Percentiles rank a stretch among this genome's conserved stretches.
Evolutionary conservation across 92 coral and sea anemone genomes (phyloP).

Genomic region (Palythoa caribaeorum): DNA sequence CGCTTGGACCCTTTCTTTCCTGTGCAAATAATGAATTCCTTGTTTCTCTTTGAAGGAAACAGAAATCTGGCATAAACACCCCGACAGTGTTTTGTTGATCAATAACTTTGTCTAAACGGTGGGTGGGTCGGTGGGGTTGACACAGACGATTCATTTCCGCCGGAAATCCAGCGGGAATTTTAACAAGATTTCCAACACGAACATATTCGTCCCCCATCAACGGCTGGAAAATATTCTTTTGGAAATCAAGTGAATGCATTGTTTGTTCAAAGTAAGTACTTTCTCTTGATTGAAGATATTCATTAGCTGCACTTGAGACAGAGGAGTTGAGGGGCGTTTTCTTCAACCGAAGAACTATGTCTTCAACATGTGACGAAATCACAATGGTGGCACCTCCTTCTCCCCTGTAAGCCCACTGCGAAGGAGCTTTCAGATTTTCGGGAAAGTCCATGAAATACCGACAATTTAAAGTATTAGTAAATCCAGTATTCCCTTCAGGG

Average conservation of each 20-base stretch:
- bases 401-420: conserved; percentile 90
- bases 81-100: conserved; percentile 67
- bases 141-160: conserved; percentile 66
- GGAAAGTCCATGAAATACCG: conserved; percentile 37
- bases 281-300: neutral
- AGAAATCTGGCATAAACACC: conserved; percentile 88
- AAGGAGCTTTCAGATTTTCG: conserved; percentile 34
- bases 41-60: conserved; percentile 64
- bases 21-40: neutral
- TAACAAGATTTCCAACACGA: conserved; percentile 68
- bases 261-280: neutral
- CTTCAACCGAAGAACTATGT: conserved; percentile 81
- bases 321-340: conserved; percentile 37
- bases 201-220: conserved; percentile 81
- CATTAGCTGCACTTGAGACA: neutral
- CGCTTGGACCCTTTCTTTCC: neutral
- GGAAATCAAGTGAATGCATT: conserved; percentile 62
- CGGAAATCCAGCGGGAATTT: conserved; percentile 73
- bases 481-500: too few species aligned
- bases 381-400: conserved; percentile 93
- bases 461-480: too few species aligned
- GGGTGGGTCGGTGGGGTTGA: conserved; percentile 72
- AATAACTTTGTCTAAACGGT: conserved; percentile 78
- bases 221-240: conserved; percentile 68
- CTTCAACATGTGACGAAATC: conserved; percentile 61